Percentiles rank a stretch among this genome's conserved stretches.
Conservation (phyloP, 2,797 vertebrate genomes). For the Karalla daura region DNA sequence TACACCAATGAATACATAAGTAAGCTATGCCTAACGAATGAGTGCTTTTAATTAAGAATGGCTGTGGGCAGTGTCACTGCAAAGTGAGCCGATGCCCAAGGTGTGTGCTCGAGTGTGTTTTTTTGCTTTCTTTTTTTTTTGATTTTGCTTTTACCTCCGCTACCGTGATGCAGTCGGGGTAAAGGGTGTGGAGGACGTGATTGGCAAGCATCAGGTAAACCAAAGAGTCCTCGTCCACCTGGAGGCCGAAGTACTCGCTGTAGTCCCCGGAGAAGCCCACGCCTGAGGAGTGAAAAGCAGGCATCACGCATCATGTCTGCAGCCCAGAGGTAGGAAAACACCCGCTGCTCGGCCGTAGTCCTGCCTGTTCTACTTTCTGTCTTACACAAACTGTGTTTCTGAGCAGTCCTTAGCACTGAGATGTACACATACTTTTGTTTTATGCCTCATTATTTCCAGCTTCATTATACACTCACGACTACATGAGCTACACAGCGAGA, state of each 20-base stretch:
- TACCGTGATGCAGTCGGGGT: slow-evolving; percentile 94
- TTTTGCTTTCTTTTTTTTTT: too few species aligned
- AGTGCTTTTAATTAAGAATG: slow-evolving; percentile 75
- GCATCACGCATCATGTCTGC: slow-evolving; percentile 34
- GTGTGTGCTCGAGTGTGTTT: too few species aligned
- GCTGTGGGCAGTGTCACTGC: slow-evolving; percentile 67
- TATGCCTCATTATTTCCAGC: not conserved
- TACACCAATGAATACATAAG: slow-evolving; percentile 61
- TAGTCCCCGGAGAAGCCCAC: slow-evolving; percentile 92
- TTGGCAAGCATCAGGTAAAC: slow-evolving; percentile 96
- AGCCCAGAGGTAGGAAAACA: slow-evolving; percentile 59
- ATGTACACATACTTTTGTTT: not conserved
- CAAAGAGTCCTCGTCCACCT: slow-evolving; percentile 96
- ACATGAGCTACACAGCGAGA: not conserved
- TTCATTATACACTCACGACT: not conserved
- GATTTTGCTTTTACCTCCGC: slow-evolving; percentile 96
- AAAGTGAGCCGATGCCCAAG: slow-evolving; percentile 39
- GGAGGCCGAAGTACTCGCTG: slow-evolving; percentile 96
- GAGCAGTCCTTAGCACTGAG: not conserved
- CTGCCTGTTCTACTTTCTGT: slow-evolving; percentile 12
- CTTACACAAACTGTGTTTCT: slow-evolving; percentile 7
- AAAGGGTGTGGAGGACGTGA: slow-evolving; percentile 90
- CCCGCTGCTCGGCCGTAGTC: not conserved
- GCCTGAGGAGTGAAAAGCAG: slow-evolving; percentile 81
- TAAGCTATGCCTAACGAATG: slow-evolving; percentile 58